Evolutionary conservation across 2,113 vertebrate genomes (phyloP), one percentile per base, ranked within the genome.

Genomic region (Peromyscus leucopus): DNA sequence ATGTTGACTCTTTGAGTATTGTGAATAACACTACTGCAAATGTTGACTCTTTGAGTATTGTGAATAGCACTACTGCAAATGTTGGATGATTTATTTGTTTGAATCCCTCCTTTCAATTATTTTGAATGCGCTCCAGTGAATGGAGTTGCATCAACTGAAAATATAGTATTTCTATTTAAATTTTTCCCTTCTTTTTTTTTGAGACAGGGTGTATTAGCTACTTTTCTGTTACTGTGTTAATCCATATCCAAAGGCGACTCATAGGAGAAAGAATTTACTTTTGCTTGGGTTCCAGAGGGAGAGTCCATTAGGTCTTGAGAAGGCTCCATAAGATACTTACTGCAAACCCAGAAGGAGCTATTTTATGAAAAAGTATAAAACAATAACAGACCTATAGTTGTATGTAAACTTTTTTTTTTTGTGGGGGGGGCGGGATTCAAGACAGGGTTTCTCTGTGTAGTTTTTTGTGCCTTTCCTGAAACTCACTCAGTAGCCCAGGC

Each of bases 301-400:
- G 36, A 59, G 22, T 24, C 59, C n/a, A 63, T 42, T 31, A 59
- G 61, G 19, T 22, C 19, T 33, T 72, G 51, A 31, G 67, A 16
- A 46, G 11, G 6, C 5, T 28, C 69, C 63, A 84, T 57, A n/a
- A 65, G 42, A 33, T 74, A 42, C 55, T 90, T 19, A 65, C 31
- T 24, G 57, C 39, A 65, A 59, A 24, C 57, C 21, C 26, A 71
- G 26, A 88, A 91, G 93, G 17, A 95, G 36, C 48, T 89, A 89
- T 88, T 82, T 95, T 33, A 95, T 74, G 36, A 83, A 89, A 91
- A 96, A 84, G 11, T 84, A 5, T 65, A 89, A 55, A 61, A 71
- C 31, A 75, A 71, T 21, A 59, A 91, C 80, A 94, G 78, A 85
- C 39, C 87, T 95, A 31, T 92, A 90, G 51, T 72, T 67, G 28